Conservation (phyloP, 2,888 invertebrate genomes). For the Drosophila tanythrix region DNA sequence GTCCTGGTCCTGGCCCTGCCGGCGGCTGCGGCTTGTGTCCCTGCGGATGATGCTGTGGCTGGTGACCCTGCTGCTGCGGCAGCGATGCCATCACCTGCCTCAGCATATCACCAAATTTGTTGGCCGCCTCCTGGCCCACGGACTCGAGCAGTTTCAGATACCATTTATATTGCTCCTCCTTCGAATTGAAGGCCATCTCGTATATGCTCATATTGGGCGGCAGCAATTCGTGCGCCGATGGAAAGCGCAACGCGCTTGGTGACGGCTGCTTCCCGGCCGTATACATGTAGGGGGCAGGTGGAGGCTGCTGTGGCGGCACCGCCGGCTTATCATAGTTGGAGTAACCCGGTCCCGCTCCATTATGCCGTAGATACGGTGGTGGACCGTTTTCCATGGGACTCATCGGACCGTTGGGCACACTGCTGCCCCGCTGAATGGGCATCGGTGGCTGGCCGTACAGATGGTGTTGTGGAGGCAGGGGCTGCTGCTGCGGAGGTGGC, state of each 20-base stretch:
- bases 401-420: constrained; percentile 83
- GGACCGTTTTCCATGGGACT: constrained; percentile 82
- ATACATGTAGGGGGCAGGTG: constrained; percentile 67
- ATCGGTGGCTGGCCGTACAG: constrained; percentile 73
- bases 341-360: constrained; percentile 61
- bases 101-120: constrained; percentile 86
- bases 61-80: constrained; percentile 71
- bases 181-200: constrained; percentile 87
- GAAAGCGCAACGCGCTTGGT: constrained; percentile 73
- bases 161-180: constrained; percentile 86
- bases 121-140: constrained; percentile 86
- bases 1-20: constrained; percentile 32
- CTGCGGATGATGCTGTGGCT: constrained; percentile 57
- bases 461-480: constrained; percentile 65
- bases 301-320: constrained; percentile 62
- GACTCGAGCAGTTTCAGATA: constrained; percentile 86
- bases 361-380: constrained; percentile 66
- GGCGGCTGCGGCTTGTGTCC: constrained; percentile 61
- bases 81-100: constrained; percentile 83
- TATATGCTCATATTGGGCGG: constrained; percentile 87
- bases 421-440: constrained; percentile 77
- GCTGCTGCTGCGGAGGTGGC: constrained; percentile 64
- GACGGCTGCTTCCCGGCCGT: constrained; percentile 65
- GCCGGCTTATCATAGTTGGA: constrained; percentile 82
- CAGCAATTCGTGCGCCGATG: constrained; percentile 84